Base-by-base conservation (phyloP, 2,888 invertebrate genomes). In the Pycnomerus fuliginosus region DNA sequence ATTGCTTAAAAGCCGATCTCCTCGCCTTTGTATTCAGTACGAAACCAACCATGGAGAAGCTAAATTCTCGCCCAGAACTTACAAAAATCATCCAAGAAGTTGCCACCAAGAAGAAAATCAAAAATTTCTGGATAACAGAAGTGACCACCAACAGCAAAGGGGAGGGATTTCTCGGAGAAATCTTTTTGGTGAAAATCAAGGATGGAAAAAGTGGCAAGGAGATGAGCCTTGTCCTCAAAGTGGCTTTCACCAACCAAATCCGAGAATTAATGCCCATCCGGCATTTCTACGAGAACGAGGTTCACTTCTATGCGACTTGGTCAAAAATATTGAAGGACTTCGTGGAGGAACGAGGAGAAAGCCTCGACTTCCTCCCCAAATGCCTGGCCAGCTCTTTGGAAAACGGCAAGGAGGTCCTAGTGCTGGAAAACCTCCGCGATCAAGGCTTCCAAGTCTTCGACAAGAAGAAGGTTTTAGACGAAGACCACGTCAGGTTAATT, bases 261-360 rank as follows among this genome's bases (percentile, higher is more conserved):
- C 35, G 50, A 33, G 13, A 17, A 1, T 11, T 22, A 4, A 15
- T 20, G n/a, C 45, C 49, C 3, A 45, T 55, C 5, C 28, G 34
- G 5, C 15, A 7, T 2, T 7, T 35, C 1, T 53, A 32, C 16
- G 4, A 20, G 3, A 55, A 55, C 23, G 55, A 55, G 40, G 39
- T 34, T 5, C 13, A 39, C 2, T 47, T 52, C 16, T 55, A 52
- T 16, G 22, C 37, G 1, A 20, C 16, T 12, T 34, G 53, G 3
- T 46, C 27, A 22, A 46, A 49, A 7, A 27, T 25, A 4, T 40
- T 48, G 7, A 1, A 34, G 11, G 15, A 41, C 22, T 40, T 52
- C n/a, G n/a, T n/a, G n/a, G n/a, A n/a, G n/a, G n/a, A 13, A 5
- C 23, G 39, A n/a, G n/a, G n/a, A n/a, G n/a, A n/a, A n/a, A n/a